Evolutionary conservation across 2,113 vertebrate genomes (phyloP), one percentile per base, ranked within the genome.

Genomic region (Chascanopsetta lugubris): DNA sequence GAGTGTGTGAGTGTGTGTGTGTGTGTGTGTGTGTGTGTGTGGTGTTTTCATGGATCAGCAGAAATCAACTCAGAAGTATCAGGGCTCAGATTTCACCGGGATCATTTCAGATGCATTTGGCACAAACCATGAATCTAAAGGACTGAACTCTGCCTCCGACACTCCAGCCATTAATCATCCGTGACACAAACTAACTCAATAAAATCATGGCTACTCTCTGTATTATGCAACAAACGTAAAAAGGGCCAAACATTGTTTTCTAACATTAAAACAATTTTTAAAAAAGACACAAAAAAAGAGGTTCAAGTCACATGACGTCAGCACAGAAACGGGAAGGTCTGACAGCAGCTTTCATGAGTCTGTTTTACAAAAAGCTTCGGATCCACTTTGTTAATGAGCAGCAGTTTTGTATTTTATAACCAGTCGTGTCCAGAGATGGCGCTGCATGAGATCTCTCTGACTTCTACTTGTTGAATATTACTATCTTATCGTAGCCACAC

Each of bases 361-460:
- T 18, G 12, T 10, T 58, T 30, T 59, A n/a, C 63, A 51, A 49
- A 65, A 50, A 54, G 47, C 51, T 61, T 45, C 8, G 57, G 17
- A 53, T 75, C 60, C 29, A 72, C 67, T 75, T 54, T 69, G 61
- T 36, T 56, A 61, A 57, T 2, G 5, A 65, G 67, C 72, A 78
- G 72, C 79, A 10, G 47, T 73, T 53, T 56, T 79, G 49, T 79
- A 78, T 83, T 83, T 80, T 83, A 64, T 60, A 75, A 73, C 49
- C 67, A 49, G 57, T 68, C 53, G 61, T 73, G 79, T 87, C 55
- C 73, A 74, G 50, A 75, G 73, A 79, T 72, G 12, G 81, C 72
- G 84, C 80, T 82, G 85, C 86, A 90, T 90, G 86, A 72, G 71
- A 75, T 82, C 66, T 84, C 68, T 79, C 72, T 77, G 61, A 69